A percentile compares a stretch with the other conserved stretches of the same genome.
Conservation (phyloP, 2,113 vertebrate species). For the Podarcis muralis region DNA sequence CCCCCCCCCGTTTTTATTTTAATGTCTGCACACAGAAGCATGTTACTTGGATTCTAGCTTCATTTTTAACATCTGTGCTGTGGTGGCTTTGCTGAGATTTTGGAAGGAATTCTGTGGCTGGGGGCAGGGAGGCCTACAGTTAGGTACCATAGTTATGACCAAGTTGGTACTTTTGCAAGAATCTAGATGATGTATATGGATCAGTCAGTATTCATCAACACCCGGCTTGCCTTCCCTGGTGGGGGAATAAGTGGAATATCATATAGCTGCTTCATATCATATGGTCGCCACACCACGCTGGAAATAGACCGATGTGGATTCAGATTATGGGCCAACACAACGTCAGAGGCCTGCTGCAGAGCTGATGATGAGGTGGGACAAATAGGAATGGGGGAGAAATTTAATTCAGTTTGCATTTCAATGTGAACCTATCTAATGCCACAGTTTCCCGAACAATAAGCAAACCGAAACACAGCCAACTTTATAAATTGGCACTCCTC, state of each 20-base stretch:
- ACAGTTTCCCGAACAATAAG: no score
- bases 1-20: not conserved
- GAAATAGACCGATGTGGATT: not conserved
- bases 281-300: no score
- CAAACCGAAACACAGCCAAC: no score
- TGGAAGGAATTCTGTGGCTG: not conserved
- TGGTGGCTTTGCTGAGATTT: not conserved
- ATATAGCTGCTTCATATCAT: no score
- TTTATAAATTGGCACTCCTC: no score
- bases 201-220: not conserved
- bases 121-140: not conserved
- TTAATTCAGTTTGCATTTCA: no score
- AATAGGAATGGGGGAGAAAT: no score
- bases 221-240: not conserved
- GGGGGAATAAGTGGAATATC: no score
- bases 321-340: not conserved
- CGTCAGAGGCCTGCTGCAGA: not conserved
- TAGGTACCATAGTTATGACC: not conserved
- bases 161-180: not conserved
- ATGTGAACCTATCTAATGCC: no score
- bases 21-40: not conserved
- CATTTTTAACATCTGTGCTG: accelerated
- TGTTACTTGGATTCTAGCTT: not conserved
- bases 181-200: not conserved
- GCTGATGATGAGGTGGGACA: no score